Percentiles rank a stretch among this genome's conserved stretches.
These are phyloP conservation scores for Scelioninae gen. 2 DNA, from an alignment of 2,888 invertebrate species.

Conservation along the genomic window DNA sequence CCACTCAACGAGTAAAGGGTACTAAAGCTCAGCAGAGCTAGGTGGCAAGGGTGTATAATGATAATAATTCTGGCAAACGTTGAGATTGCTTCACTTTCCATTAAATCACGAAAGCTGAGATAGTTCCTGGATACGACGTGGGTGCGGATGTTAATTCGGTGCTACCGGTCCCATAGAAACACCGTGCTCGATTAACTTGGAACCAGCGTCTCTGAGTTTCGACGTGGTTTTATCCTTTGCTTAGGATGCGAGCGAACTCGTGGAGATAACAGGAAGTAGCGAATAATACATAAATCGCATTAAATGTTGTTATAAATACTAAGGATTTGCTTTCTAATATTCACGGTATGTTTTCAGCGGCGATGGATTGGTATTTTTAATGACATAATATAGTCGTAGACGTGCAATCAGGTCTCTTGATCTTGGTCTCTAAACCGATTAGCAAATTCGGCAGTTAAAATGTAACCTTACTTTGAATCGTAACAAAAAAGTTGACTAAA, in stretches of 20 bases:
- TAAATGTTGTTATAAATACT: slow-evolving; percentile 44
- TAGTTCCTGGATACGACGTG: slow-evolving; percentile 58
- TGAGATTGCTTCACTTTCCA: slow-evolving; percentile 69
- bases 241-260: slow-evolving; percentile 37
- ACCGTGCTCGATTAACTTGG: slow-evolving; percentile 68
- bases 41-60: slow-evolving; percentile 60
- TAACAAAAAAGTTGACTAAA: too few species aligned
- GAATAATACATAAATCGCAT: slow-evolving; percentile 46
- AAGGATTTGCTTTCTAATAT: slow-evolving; percentile 8
- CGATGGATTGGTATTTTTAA: background rate
- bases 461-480: too few species aligned
- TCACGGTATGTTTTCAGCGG: background rate
- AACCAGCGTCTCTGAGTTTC: slow-evolving; percentile 43
- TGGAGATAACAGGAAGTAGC: slow-evolving; percentile 44
- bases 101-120: slow-evolving; percentile 64
- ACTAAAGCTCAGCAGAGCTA: slow-evolving; percentile 60
- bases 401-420: too few species aligned
- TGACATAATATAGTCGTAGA: too few species aligned
- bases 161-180: slow-evolving; percentile 61
- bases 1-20: slow-evolving; percentile 58
- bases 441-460: background rate
- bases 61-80: slow-evolving; percentile 67
- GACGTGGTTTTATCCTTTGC: slow-evolving; percentile 50
- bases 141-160: slow-evolving; percentile 60
- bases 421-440: too few species aligned